These are phyloP conservation scores for Diarsia rubi DNA, from an alignment of 2,888 invertebrate genomes.

Conservation along the genomic window DNA sequence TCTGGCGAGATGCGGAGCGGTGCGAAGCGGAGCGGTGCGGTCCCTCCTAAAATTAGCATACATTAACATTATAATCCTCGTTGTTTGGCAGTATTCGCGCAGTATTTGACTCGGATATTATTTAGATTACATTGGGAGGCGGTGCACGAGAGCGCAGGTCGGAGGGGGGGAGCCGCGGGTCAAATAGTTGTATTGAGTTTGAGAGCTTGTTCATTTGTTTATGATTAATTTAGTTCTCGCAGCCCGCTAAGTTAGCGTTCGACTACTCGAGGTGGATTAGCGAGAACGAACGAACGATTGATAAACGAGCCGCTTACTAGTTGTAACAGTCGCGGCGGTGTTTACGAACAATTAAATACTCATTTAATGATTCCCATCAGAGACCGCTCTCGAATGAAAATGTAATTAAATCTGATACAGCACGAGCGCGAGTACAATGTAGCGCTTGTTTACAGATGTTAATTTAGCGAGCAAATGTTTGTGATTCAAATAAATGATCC, in stretches of 20 bases:
- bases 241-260: constrained; percentile 12
- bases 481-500: constrained; percentile 24
- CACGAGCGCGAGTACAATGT: constrained; percentile 13
- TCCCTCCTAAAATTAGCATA: constrained; percentile 82
- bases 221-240: constrained; percentile 60
- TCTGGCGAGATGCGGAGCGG: constrained; percentile 11
- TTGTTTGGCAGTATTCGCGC: constrained; percentile 73
- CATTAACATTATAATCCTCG: constrained; percentile 86
- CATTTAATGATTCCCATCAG: constrained; percentile 37
- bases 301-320: constrained; percentile 31
- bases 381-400: constrained; percentile 35
- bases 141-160: constrained; percentile 49
- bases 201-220: constrained; percentile 55
- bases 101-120: constrained; percentile 71
- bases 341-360: constrained; percentile 19
- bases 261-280: constrained; percentile 29
- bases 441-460: constrained; percentile 43
- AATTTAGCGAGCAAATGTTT: constrained; percentile 39
- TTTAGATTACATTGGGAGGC: constrained; percentile 67
- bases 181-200: constrained; percentile 74
- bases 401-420: constrained; percentile 31
- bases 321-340: constrained; percentile 2
- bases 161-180: constrained; percentile 44
- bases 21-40: constrained; percentile 11
- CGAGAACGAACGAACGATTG: too few relatives aligned